These are phyloP conservation scores for Hemiscyllium ocellatum DNA, from an alignment of 2,113 vertebrate genomes.

Conservation along the genomic window DNA sequence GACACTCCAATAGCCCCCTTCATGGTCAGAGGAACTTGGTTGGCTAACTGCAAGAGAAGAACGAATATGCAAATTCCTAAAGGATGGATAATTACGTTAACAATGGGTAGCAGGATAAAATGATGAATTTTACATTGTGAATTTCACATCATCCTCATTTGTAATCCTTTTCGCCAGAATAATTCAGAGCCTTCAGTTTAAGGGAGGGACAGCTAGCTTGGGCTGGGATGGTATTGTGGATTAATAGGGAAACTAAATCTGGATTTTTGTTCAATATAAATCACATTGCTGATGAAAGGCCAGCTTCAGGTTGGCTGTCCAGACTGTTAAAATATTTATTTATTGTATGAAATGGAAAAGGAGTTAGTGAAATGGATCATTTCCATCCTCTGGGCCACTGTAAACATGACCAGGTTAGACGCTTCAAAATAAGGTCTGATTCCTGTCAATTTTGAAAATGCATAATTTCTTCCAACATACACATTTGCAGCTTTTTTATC, in stretches of 20 bases:
- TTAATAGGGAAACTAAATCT: background rate
- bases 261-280: background rate
- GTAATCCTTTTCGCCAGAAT: background rate
- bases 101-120: background rate
- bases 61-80: background rate
- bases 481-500: background rate
- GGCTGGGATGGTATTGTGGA: no score
- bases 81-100: background rate
- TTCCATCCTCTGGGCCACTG: background rate
- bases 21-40: background rate
- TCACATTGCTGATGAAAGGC: background rate
- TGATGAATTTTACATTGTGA: background rate
- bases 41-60: background rate
- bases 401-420: background rate
- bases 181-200: background rate
- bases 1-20: background rate
- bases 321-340: background rate
- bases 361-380: background rate
- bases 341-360: background rate
- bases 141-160: background rate
- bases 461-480: background rate
- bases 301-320: background rate
- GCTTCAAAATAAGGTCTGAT: background rate
- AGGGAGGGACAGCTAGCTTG: background rate
- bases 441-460: background rate